phyloP scores from a whole-genome alignment of 2,113 vertebrate genomes.

The Otocyon megalotis region DNA sequence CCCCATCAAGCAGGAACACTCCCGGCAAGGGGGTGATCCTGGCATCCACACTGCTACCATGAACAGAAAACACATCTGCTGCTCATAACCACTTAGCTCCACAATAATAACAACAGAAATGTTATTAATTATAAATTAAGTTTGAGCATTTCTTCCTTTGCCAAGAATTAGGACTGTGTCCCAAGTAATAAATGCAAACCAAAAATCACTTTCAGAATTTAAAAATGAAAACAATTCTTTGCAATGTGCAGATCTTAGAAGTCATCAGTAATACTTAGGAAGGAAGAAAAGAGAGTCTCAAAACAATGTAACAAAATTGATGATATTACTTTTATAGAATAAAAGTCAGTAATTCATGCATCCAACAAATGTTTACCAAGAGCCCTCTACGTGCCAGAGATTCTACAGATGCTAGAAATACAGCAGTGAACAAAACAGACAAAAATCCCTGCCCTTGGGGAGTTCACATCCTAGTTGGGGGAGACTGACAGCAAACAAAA shows the following conservation, averaged over 20 bases:
- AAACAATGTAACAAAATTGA: slow-evolving; percentile 26
- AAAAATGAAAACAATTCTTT: slow-evolving; percentile 30
- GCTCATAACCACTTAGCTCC: neutral
- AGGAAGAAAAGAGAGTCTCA: neutral
- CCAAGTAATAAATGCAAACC: slow-evolving; percentile 63
- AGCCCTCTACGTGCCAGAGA: neutral
- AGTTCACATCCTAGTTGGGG: neutral
- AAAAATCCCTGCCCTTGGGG: neutral
- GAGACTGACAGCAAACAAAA: neutral
- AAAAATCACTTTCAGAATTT: slow-evolving; percentile 56
- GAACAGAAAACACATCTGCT: neutral
- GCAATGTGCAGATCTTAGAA: slow-evolving; percentile 31
- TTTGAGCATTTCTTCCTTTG: slow-evolving; percentile 62
- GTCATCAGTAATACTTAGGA: slow-evolving; percentile 33
- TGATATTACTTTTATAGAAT: slow-evolving; percentile 24
- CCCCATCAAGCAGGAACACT: neutral
- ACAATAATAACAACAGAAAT: slow-evolving; percentile 28
- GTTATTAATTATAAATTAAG: slow-evolving; percentile 57
- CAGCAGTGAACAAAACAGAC: neutral
- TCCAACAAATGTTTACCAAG: slow-evolving; percentile 23
- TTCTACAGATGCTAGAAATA: slow-evolving; percentile 18
- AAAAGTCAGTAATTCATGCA: neutral
- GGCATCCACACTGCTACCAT: neutral
- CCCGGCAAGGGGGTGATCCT: neutral
- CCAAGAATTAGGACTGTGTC: slow-evolving; percentile 43